A percentile compares a stretch with the other conserved stretches of the same genome.
phyloP scores from a whole-genome alignment of 2,113 vertebrate genomes.

The Anolis carolinensis region DNA sequence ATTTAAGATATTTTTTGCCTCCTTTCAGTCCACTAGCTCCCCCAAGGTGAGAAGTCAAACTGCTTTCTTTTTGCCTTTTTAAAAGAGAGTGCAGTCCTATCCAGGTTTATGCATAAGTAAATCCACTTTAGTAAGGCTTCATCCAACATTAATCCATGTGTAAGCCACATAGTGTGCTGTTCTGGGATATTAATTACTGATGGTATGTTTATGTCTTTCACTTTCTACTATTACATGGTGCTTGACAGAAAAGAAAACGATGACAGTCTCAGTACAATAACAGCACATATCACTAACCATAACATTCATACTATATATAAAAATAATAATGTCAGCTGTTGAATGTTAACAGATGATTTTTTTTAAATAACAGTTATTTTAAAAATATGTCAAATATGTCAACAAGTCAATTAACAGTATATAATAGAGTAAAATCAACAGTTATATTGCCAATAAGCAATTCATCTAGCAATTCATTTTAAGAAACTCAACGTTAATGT shows the following conservation, averaged over 20 bases:
- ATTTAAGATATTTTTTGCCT: no score
- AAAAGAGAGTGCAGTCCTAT: neutral
- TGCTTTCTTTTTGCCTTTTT: neutral
- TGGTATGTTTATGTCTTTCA: neutral
- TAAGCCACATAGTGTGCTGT: neutral
- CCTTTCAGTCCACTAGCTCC: no score
- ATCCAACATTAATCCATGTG: neutral
- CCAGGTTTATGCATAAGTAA: neutral
- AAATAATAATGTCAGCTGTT: neutral
- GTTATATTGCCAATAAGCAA: neutral
- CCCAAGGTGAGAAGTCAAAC: no score
- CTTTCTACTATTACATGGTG: neutral
- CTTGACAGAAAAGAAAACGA: neutral
- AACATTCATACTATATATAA: neutral
- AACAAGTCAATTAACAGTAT: neutral
- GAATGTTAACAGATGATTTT: no score
- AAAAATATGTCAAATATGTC: neutral
- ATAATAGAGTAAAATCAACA: neutral
- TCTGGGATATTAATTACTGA: neutral
- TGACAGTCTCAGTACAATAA: neutral
- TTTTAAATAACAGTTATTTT: neutral
- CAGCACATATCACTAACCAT: neutral
- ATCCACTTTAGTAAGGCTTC: neutral
- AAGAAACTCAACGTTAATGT: neutral
- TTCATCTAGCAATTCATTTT: neutral